A percentile compares a stretch with the other conserved stretches of the same genome.
phyloP scores from a whole-genome alignment of 2,113 vertebrate species.

The Tamias sibiricus region DNA sequence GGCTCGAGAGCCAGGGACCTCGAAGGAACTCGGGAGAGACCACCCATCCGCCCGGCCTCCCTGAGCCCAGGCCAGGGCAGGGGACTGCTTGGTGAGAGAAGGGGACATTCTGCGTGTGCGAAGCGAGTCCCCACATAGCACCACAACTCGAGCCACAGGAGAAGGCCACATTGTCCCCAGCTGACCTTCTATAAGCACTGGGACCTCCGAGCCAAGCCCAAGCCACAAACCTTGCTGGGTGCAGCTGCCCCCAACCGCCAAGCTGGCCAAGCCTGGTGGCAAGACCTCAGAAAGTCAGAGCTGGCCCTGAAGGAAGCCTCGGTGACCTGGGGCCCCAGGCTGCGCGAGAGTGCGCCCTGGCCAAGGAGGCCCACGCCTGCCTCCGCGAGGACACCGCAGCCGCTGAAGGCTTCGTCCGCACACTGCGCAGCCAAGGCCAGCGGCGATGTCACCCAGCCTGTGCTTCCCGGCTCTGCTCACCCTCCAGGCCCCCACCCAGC shows the following conservation, averaged over 20 bases:
- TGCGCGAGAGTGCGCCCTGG: slow-evolving; percentile 2
- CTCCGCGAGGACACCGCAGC: background rate
- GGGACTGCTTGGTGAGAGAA: slow-evolving; percentile 1
- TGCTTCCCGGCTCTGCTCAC: background rate
- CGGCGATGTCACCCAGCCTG: background rate
- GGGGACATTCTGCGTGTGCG: slow-evolving; percentile 67
- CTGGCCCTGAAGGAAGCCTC: slow-evolving; percentile 40
- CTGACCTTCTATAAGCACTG: slow-evolving; percentile 43
- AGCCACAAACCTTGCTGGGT: slow-evolving; percentile 37
- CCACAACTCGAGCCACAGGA: slow-evolving; percentile 54
- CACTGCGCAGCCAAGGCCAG: background rate
- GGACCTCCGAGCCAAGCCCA: slow-evolving; percentile 45
- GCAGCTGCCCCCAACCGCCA: slow-evolving; percentile 18
- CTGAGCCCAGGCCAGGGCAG: slow-evolving; percentile 33
- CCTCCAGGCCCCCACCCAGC: no score
- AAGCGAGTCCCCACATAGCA: slow-evolving; percentile 74
- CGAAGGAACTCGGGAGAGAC: slow-evolving; percentile 71
- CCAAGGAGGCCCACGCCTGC: background rate
- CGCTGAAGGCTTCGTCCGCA: slow-evolving; percentile 35
- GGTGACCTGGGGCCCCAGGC: slow-evolving; percentile 65
- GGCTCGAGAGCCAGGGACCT: background rate
- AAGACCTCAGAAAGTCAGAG: slow-evolving; percentile 62
- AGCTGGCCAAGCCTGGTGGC: background rate
- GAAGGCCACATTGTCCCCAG: slow-evolving; percentile 23
- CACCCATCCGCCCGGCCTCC: slow-evolving; percentile 59